Conservation (phyloP, 2,797 vertebrate genomes). For the Siniperca undulata region DNA sequence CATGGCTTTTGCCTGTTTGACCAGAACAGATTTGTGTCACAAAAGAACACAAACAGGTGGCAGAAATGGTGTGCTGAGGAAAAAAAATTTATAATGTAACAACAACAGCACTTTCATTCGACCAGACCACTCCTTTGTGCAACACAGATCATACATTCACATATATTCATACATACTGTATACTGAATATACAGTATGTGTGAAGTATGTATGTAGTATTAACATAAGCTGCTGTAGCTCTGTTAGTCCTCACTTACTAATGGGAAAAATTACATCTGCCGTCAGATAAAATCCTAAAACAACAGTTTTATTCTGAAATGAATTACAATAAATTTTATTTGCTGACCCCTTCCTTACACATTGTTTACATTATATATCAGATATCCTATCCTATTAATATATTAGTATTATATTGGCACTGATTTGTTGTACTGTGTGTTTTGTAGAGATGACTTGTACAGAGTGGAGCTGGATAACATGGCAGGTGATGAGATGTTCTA, state of each 20-base stretch:
- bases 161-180: background rate
- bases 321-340: background rate
- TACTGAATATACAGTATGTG: background rate
- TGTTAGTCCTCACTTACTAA: background rate
- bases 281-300: background rate
- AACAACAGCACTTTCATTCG: constrained; percentile 13
- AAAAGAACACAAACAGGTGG: constrained; percentile 40
- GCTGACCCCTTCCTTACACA: background rate
- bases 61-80: constrained; percentile 4
- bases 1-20: constrained; percentile 8
- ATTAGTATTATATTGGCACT: background rate
- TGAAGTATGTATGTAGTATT: background rate
- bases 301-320: background rate
- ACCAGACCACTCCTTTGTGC: background rate
- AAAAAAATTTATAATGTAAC: background rate
- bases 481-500: constrained; percentile 91
- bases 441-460: constrained; percentile 93
- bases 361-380: background rate
- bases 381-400: background rate
- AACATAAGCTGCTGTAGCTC: constrained; percentile 12
- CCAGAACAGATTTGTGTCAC: constrained; percentile 34
- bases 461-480: constrained; percentile 92
- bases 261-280: background rate
- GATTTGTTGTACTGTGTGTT: constrained; percentile 56
- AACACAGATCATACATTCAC: constrained; percentile 20